Evolutionary conservation across 2,797 vertebrate species (phyloP).

Genomic region (Anabacerthia variegaticeps): DNA sequence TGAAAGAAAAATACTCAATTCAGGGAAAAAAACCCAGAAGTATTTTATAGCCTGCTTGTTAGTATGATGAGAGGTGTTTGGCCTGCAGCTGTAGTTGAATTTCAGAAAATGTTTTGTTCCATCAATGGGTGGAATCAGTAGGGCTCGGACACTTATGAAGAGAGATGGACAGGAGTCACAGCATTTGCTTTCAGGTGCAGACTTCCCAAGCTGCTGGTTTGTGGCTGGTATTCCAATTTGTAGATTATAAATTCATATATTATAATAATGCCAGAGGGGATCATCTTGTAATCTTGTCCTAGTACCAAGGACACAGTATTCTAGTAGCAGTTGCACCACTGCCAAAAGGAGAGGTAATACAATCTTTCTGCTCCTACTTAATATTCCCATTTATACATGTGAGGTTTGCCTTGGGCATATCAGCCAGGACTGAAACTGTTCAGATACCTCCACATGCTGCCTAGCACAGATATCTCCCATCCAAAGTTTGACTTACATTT

Average conservation of each 20-base stretch:
- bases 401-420: background rate
- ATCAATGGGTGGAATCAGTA: background rate
- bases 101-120: background rate
- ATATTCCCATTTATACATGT: background rate
- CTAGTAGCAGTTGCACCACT: background rate
- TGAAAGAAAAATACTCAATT: background rate
- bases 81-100: background rate
- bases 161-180: background rate
- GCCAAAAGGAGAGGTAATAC: constrained; percentile 32
- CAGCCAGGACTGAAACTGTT: background rate
- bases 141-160: background rate
- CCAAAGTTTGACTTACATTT: background rate
- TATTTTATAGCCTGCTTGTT: background rate
- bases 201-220: background rate
- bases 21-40: background rate
- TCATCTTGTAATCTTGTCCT: background rate
- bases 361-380: constrained; percentile 31
- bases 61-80: background rate
- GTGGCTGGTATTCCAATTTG: background rate
- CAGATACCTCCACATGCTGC: background rate
- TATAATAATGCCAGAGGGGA: background rate
- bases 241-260: constrained; percentile 27
- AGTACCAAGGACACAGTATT: constrained; percentile 46
- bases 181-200: background rate
- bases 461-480: background rate